phyloP scores from a whole-genome alignment of 2,888 invertebrate species.

The Cantharis lateralis region DNA sequence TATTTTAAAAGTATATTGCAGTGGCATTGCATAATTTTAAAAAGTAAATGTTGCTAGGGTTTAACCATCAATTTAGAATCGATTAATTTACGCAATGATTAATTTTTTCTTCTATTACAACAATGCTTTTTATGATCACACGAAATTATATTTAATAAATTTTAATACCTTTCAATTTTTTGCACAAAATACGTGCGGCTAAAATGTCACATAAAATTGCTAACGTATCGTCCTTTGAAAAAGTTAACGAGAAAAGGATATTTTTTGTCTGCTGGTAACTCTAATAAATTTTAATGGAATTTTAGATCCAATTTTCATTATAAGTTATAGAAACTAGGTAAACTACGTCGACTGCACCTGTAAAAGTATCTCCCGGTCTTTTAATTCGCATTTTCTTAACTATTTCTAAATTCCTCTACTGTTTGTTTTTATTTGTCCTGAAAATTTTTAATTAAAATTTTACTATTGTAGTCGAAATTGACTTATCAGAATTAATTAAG shows the following conservation, averaged over 20 bases:
- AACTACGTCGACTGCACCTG: not conserved
- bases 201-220: not conserved
- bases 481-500: not conserved
- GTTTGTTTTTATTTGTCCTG: not conserved
- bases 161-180: not conserved
- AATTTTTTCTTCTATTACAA: not conserved
- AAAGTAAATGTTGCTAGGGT: not conserved
- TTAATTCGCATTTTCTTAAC: not conserved
- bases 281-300: not conserved
- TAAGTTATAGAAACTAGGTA: not conserved
- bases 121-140: not conserved
- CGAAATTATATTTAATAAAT: not conserved
- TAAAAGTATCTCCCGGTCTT: not conserved
- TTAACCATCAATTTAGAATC: not conserved
- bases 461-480: not conserved
- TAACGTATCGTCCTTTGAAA: not conserved
- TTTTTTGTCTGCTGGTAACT: not conserved
- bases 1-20: not conserved
- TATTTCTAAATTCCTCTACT: not conserved
- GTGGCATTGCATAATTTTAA: not conserved
- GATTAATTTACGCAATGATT: not conserved
- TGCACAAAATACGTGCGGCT: not conserved
- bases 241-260: not conserved
- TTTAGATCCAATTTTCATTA: not conserved
- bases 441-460: not conserved